Conservation (phyloP, 2,888 invertebrate species). For the Pogonocherus hispidulus region DNA sequence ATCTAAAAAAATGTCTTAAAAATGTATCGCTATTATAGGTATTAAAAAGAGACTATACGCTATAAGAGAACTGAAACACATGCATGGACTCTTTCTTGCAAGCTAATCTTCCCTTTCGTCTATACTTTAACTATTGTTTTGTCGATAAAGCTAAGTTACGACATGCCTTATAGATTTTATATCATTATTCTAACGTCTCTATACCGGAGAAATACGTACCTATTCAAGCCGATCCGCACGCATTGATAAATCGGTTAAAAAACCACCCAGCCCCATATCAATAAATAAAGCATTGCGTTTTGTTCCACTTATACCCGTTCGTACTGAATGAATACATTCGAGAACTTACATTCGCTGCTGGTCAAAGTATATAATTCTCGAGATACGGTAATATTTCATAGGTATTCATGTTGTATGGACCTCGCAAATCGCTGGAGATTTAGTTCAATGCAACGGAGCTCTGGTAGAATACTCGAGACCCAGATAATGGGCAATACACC, state of each 20-base stretch:
- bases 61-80: too few relatives aligned
- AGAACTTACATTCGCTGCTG: slow-evolving; percentile 34
- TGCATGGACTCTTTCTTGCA: too few relatives aligned
- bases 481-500: background rate
- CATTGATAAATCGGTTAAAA: slow-evolving; percentile 35
- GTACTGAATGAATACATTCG: slow-evolving; percentile 37
- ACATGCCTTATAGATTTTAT: background rate
- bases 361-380: slow-evolving; percentile 35
- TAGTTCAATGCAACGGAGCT: background rate
- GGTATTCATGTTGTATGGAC: slow-evolving; percentile 30
- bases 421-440: slow-evolving; percentile 11
- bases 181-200: slow-evolving; percentile 40
- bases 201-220: slow-evolving; percentile 33
- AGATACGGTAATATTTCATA: slow-evolving; percentile 32
- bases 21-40: too few relatives aligned
- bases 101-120: too few relatives aligned
- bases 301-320: slow-evolving; percentile 42
- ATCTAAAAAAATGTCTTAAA: too few relatives aligned
- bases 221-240: slow-evolving; percentile 24
- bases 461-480: slow-evolving; percentile 12
- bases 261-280: slow-evolving; percentile 30
- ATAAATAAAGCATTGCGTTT: slow-evolving; percentile 42
- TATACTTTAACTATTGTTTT: too few relatives aligned
- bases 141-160: background rate
- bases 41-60: too few relatives aligned